Evolutionary conservation across 2,113 vertebrate genomes (phyloP).

Genomic region (Hippocampus comes): DNA sequence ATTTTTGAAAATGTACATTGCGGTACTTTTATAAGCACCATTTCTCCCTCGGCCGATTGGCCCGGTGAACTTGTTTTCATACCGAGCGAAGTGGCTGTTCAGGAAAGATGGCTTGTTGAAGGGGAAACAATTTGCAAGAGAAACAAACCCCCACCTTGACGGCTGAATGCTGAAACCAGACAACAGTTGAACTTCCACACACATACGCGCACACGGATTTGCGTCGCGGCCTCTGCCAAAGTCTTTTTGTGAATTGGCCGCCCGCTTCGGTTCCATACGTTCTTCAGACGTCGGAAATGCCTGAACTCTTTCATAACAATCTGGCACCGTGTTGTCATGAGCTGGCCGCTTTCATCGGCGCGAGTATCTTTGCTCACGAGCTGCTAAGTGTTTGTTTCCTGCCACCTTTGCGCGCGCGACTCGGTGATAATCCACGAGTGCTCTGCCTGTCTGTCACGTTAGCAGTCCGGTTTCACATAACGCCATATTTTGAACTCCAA

Average conservation of each 20-base stretch:
- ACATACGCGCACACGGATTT: background rate
- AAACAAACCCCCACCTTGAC: slow-evolving; percentile 15
- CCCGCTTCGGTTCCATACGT: background rate
- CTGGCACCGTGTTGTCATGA: background rate
- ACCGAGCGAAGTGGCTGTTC: background rate
- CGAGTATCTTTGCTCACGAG: background rate
- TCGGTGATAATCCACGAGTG: no score
- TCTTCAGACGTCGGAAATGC: background rate
- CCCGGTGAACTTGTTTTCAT: background rate
- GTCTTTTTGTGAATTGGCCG: background rate
- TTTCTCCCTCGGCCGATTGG: no score
- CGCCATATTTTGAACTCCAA: no score
- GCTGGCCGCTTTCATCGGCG: background rate
- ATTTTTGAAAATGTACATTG: no score
- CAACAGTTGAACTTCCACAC: slow-evolving; percentile 34
- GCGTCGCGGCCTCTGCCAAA: slow-evolving; percentile 11
- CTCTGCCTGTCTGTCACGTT: no score
- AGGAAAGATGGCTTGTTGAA: slow-evolving; percentile 24
- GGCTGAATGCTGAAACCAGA: slow-evolving; percentile 63
- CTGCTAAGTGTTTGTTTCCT: background rate
- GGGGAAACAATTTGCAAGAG: slow-evolving; percentile 42
- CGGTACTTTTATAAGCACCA: no score
- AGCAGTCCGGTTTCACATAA: no score
- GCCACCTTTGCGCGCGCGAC: no score
- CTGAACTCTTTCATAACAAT: background rate